A percentile compares a stretch with the other conserved stretches of the same genome.
These are phyloP conservation scores for Loxodonta africana DNA, from an alignment of 2,113 vertebrate genomes.

Conservation along the genomic window DNA sequence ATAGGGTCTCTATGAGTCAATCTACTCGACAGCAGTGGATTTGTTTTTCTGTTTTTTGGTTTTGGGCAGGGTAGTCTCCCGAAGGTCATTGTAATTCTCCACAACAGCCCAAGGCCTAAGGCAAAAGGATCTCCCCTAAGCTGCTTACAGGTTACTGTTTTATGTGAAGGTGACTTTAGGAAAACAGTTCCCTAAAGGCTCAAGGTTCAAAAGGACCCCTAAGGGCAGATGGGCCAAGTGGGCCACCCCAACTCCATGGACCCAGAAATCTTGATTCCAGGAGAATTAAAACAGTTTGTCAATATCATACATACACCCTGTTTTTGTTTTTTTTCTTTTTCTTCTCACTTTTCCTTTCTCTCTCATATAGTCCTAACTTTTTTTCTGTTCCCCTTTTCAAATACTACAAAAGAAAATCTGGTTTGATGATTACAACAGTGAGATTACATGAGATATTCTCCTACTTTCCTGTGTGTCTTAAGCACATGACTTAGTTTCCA, in stretches of 20 bases:
- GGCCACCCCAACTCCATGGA: no score
- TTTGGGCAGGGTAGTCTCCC: not conserved
- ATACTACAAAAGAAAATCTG: not conserved
- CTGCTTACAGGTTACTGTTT: not conserved
- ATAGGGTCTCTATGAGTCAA: no score
- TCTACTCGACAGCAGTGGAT: no score
- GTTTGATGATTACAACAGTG: not conserved
- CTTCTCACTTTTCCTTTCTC: not conserved
- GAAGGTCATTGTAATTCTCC: not conserved
- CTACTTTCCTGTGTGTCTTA: not conserved
- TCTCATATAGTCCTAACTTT: not conserved
- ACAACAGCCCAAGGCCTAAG: not conserved
- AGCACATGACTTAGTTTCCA: not conserved
- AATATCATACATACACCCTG: no score
- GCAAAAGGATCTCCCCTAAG: not conserved
- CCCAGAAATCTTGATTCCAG: no score
- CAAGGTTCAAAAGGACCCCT: not conserved
- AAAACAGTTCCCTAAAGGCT: not conserved
- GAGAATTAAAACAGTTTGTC: no score
- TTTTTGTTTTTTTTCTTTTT: no score
- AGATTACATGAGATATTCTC: not conserved
- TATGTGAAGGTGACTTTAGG: not conserved
- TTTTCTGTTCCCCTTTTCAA: not conserved
- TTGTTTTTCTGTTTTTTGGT: no score
- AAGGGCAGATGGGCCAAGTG: not conserved